Conservation (phyloP, 1,140 invertebrate species). For the Diorhabda carinulata region DNA sequence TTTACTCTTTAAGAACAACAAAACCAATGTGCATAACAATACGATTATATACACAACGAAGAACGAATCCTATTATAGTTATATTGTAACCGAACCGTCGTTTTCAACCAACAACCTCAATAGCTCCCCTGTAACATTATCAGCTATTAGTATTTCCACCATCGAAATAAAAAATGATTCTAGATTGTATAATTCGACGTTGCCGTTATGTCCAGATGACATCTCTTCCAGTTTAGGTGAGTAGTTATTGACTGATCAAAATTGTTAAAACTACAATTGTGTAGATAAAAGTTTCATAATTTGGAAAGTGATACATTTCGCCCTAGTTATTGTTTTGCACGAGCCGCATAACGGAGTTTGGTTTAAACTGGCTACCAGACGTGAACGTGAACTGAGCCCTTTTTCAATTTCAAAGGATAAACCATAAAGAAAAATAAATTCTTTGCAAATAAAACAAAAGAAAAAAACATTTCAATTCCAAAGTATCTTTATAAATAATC, state of each 20-base stretch:
- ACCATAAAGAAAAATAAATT: no score
- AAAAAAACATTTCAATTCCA: no score
- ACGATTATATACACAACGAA: slow-evolving; percentile 9
- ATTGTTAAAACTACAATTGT: no score
- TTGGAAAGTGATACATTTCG: no score
- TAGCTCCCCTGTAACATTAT: background rate
- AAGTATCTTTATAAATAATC: no score
- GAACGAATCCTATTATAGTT: slow-evolving; percentile 23
- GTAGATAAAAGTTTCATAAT: no score
- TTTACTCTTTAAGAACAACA: slow-evolving; percentile 24
- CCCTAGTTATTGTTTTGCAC: no score
- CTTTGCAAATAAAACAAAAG: no score
- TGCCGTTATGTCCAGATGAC: slow-evolving; percentile 29
- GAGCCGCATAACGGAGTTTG: no score
- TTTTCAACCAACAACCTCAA: slow-evolving; percentile 19
- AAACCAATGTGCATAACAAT: slow-evolving; percentile 16
- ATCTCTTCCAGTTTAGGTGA: slow-evolving; percentile 26
- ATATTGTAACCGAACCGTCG: slow-evolving; percentile 28
- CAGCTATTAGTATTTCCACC: slow-evolving; percentile 4
- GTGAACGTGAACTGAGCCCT: no score
- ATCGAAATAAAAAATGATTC: background rate
- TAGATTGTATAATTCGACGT: background rate
- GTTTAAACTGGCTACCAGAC: no score
- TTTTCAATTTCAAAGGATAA: no score
- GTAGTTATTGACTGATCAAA: background rate